phyloP scores from a whole-genome alignment of 2,797 vertebrate species.

The Myotis myotis region DNA sequence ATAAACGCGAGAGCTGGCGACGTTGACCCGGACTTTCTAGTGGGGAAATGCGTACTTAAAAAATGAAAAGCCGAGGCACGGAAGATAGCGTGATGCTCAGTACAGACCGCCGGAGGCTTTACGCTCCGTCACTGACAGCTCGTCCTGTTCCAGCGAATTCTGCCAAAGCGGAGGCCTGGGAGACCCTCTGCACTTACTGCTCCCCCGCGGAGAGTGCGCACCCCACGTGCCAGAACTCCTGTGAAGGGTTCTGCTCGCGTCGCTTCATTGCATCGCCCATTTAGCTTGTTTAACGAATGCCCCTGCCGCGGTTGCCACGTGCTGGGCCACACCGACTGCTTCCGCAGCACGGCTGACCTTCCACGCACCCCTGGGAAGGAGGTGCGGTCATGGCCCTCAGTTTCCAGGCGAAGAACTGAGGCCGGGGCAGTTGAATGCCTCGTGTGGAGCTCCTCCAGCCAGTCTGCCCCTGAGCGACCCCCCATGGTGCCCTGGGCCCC shows the following conservation, averaged over 20 bases:
- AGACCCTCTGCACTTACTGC: fast-evolving
- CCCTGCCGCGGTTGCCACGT: fast-evolving
- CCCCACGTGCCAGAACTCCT: fast-evolving
- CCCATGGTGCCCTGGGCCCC: not conserved
- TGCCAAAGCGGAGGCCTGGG: not conserved
- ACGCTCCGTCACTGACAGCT: not conserved
- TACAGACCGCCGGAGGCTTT: not conserved
- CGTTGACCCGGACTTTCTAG: not conserved
- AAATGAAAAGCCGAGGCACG: not conserved
- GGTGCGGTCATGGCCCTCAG: fast-evolving
- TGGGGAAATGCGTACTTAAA: not conserved
- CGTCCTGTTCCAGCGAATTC: not conserved
- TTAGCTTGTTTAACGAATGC: too few relatives aligned
- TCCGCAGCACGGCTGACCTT: not conserved
- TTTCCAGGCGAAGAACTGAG: not conserved
- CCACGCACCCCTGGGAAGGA: fast-evolving
- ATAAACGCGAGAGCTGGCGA: not conserved
- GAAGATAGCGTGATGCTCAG: not conserved
- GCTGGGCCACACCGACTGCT: fast-evolving
- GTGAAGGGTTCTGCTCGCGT: fast-evolving
- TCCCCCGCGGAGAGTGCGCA: fast-evolving
- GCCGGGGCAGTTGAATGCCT: fast-evolving
- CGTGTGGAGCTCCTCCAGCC: not conserved
- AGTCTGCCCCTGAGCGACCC: not conserved
- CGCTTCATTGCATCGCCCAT: too few relatives aligned